Evolutionary conservation across 2,113 vertebrate genomes (phyloP), one percentile per base, ranked within the genome.

Genomic region (Ailuropoda melanoleuca): DNA sequence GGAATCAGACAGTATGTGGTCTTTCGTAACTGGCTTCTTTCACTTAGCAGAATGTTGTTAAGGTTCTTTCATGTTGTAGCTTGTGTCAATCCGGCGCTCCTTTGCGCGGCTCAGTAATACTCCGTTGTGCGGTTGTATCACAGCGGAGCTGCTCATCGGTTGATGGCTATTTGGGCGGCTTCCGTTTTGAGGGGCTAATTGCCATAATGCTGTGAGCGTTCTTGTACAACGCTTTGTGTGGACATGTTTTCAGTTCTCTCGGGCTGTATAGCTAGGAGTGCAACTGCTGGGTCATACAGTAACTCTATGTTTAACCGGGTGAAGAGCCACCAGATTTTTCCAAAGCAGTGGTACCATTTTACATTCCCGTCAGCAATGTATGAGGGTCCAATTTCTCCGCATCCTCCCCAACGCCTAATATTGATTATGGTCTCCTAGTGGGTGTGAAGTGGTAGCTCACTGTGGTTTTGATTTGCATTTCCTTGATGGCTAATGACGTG

Each of bases 1-100:
- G 37, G 68, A 84, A n/a, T 72, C 70, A 17, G 39, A 62, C 0
- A 31, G 13, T 56, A 14, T 48, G 43, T 70, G 50, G 58, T 81
- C 43, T 86, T 96, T 60, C 46, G 23, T 82, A 58, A 70, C 13
- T 68, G 62, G n/a, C 88, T 60, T 81, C 84, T 56, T 95, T 94
- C 72, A 77, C 37, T 90, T 48, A 74, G 50, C 31, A 21, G 31
- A 46, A 26, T 39, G 55, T 80, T 88, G 83, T 66, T 53, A 92
- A 87, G 48, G 23, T 64, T 72, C 31, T n/a, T 74, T 55, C 43
- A 70, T 72, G 21, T 75, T 75, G 68, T 60, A 55, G 9, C 13
- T 3, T 60, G 18, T 34, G 37, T 75, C 48, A 37, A 10, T 2
- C 21, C 66, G 87, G 60, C 11, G 10, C 64, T 56, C 80, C 48